Evolutionary conservation across 1,140 invertebrate genomes (phyloP), one percentile per base, ranked within the genome.

Genomic region (Cotesia glomerata): DNA sequence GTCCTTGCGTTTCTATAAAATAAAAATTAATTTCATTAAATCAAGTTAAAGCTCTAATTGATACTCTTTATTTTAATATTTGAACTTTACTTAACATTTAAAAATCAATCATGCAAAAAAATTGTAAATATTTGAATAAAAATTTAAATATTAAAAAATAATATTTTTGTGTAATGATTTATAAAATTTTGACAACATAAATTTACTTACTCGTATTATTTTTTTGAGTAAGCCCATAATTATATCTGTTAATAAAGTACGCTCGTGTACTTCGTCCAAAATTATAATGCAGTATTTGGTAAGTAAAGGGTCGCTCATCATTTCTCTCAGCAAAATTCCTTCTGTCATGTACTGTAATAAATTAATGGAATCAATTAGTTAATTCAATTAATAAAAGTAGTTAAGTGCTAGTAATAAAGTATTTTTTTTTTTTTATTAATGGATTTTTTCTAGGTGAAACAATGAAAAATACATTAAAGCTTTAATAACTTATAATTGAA

Each of bases 181-280:
- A 35, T 49, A 13, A 13, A 72, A 67, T 54, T 67, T 72, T 52
- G 58, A 70, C 2, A 54, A 62, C 51, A 39, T 32, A 0, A 9
- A 52, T 73, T 3, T 11, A 81, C 79, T 84, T 84, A 93, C 92
- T 79, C 90, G 92, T 2, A 94, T 82, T 74, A 99, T 95, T 88
- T 98, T 98, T 85, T 98, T 98, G 7, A 99, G 80, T 0, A 99
- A 87, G 4, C 97, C 97, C 89, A 99, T 92, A 5, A 98, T 88
- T 51, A 99, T 95, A 82, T 99, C 98, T 0, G 96, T 97, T 77
- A 98, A 90, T 35, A 98, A 87, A 4, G 93, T 96, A 68, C 98
- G 88, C 86, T 99, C 98, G 80, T 99, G 98, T 0, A 96, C 97
- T 90, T 99, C 98, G 84, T 99, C 98, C 11, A 99, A 85, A 79